Conservation (phyloP, 1,140 invertebrate genomes). For the honey bee (Apis mellifera) region DNA sequence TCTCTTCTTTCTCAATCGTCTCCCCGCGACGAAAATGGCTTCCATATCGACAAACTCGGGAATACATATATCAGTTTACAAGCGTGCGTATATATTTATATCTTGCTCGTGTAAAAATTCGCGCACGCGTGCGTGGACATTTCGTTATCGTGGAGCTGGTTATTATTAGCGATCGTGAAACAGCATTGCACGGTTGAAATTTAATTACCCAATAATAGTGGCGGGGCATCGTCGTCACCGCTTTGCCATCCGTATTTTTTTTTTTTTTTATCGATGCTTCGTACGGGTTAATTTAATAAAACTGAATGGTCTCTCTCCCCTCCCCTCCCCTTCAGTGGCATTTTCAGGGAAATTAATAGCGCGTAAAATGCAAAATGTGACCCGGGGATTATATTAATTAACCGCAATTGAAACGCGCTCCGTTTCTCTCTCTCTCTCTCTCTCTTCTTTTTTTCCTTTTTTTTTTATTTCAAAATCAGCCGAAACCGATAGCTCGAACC, state of each 20-base stretch:
- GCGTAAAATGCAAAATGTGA: constrained; percentile 24
- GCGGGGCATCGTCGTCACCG: background rate
- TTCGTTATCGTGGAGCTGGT: background rate
- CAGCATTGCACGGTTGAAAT: constrained; percentile 2
- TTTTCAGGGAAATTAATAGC: constrained; percentile 31
- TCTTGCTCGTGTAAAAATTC: too few species aligned
- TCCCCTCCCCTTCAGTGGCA: too few species aligned
- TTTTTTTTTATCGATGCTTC: constrained; percentile 1
- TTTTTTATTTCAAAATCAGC: too few species aligned
- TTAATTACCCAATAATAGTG: constrained; percentile 41
- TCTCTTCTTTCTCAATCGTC: too few species aligned
- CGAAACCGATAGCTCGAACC: too few species aligned
- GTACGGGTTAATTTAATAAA: constrained; percentile 41
- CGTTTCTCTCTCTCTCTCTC: background rate
- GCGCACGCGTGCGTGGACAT: background rate
- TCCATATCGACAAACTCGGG: background rate
- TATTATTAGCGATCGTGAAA: constrained; percentile 31
- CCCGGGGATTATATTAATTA: constrained; percentile 40
- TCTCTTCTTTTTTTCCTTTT: too few species aligned
- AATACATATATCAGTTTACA: background rate
- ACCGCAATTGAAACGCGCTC: constrained; percentile 29
- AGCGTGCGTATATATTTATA: background rate
- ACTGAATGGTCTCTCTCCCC: background rate
- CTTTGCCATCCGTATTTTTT: background rate
- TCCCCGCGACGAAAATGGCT: too few species aligned